Evolutionary conservation across 2,113 vertebrate genomes (phyloP).

Genomic region (Perca schrenkii): DNA sequence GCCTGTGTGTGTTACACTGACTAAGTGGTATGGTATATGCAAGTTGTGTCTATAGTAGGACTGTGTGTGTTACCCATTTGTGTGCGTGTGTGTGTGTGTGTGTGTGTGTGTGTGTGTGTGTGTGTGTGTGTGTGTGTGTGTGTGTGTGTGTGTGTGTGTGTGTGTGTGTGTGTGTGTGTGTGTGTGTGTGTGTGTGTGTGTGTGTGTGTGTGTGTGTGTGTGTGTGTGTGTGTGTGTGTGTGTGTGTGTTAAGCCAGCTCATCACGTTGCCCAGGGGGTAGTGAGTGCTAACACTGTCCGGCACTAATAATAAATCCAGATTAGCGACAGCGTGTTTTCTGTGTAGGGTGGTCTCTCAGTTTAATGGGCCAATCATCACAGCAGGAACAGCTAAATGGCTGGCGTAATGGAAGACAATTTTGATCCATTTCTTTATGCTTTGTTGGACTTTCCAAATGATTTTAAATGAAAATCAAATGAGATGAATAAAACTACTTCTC

Average conservation of each 20-base stretch:
- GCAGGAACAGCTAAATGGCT: not conserved
- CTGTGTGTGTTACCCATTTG: constrained; percentile 10
- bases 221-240: not conserved
- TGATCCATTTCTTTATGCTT: not conserved
- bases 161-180: not conserved
- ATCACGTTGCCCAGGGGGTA: constrained; percentile 42
- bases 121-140: too few relatives aligned
- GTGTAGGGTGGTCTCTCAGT: constrained; percentile 29
- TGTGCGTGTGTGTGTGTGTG: not conserved
- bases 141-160: too few relatives aligned
- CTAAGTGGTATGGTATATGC: constrained; percentile 36
- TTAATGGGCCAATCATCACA: constrained; percentile 38
- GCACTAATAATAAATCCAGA: constrained; percentile 67
- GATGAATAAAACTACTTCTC: not conserved
- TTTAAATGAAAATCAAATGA: not conserved
- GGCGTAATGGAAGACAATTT: not conserved
- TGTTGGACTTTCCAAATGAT: not conserved
- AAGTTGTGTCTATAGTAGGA: constrained; percentile 13
- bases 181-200: constrained; percentile 2
- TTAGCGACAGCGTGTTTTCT: constrained; percentile 60
- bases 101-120: too few relatives aligned
- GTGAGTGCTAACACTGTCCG: constrained; percentile 32
- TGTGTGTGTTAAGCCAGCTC: constrained; percentile 53
- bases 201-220: not conserved
- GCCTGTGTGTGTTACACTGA: constrained; percentile 31